Conservation (phyloP, 2,797 vertebrate genomes). For the Eulemur albifrons region DNA sequence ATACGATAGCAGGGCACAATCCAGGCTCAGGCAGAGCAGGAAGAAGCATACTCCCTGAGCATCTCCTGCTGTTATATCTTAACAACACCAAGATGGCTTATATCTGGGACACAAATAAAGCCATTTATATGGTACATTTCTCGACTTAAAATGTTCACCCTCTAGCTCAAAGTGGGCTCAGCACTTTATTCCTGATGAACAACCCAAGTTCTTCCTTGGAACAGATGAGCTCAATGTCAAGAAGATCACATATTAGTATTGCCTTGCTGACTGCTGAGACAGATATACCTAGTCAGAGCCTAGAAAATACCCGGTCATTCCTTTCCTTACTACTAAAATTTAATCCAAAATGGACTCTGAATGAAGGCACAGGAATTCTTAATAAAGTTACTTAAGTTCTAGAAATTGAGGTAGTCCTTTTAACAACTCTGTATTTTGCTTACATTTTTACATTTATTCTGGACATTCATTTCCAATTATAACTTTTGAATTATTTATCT, state of each 20-base stretch:
- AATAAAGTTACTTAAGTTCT: not conserved
- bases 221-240: not conserved
- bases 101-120: not conserved
- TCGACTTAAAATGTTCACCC: not conserved
- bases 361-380: not conserved
- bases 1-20: not conserved
- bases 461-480: not conserved
- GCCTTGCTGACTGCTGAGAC: not conserved
- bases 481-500: not conserved
- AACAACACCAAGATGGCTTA: not conserved
- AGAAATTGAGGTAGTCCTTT: not conserved
- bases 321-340: not conserved
- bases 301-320: not conserved
- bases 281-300: too few species aligned
- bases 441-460: not conserved
- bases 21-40: not conserved
- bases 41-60: not conserved
- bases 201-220: not conserved
- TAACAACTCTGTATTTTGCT: not conserved
- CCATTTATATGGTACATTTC: not conserved
- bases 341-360: not conserved
- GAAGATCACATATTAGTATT: not conserved
- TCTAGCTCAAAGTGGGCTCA: not conserved
- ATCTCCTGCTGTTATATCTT: not conserved
- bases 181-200: not conserved